These are phyloP conservation scores for Lepidurus apus DNA, from an alignment of 1,140 invertebrate species.

Conservation along the genomic window DNA sequence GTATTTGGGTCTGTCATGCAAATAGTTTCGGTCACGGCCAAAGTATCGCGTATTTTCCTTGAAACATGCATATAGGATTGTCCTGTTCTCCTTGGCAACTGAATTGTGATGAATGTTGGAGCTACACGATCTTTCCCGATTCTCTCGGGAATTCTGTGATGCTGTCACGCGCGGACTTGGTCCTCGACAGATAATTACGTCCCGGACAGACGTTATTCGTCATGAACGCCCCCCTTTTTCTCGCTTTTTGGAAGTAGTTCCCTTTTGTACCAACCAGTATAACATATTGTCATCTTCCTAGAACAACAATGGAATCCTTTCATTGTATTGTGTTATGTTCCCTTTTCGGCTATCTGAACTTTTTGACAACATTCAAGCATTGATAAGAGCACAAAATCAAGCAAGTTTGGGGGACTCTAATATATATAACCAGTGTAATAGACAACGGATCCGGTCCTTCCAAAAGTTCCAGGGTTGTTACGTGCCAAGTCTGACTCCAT, in stretches of 20 bases:
- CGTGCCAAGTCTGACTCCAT: slow-evolving; percentile 20
- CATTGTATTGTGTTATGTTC: not conserved
- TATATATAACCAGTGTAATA: not conserved
- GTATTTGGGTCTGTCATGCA: too few relatives aligned
- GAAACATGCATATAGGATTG: too few relatives aligned
- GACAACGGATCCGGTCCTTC: not conserved
- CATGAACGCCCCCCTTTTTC: too few relatives aligned
- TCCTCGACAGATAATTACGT: not conserved
- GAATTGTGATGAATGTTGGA: not conserved
- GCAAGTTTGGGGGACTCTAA: not conserved
- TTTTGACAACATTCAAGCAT: too few relatives aligned
- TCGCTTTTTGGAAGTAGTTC: too few relatives aligned
- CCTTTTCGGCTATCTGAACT: not conserved
- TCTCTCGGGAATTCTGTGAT: not conserved
- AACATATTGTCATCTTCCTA: not conserved
- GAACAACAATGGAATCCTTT: slow-evolving; percentile 9
- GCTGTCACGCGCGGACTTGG: not conserved
- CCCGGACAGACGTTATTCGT: too few relatives aligned
- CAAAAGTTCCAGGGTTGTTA: not conserved
- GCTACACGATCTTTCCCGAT: not conserved
- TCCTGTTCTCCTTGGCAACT: too few relatives aligned
- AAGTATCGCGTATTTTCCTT: too few relatives aligned
- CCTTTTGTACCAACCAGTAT: too few relatives aligned
- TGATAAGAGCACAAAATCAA: too few relatives aligned
- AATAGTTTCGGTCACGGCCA: too few relatives aligned